These are phyloP conservation scores for Amblyjoppa fuscipennis DNA, from an alignment of 2,888 invertebrate species.

Conservation along the genomic window DNA sequence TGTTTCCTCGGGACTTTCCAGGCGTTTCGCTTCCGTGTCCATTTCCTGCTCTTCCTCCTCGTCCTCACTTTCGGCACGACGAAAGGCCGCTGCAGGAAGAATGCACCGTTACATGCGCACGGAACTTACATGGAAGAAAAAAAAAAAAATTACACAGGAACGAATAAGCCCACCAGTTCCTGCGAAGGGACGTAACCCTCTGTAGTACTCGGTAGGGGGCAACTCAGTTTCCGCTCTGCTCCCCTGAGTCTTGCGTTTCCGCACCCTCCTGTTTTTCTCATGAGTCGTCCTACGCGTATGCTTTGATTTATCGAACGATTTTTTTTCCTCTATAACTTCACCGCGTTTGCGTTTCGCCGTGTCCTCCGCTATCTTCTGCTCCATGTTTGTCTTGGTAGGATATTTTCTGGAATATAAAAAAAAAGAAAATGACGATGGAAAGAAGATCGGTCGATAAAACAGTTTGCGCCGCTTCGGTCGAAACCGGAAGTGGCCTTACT, in stretches of 20 bases:
- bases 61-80: neutral
- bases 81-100: neutral
- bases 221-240: slow-evolving; percentile 48
- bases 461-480: neutral
- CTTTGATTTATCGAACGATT: slow-evolving; percentile 57
- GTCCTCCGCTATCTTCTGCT: slow-evolving; percentile 88
- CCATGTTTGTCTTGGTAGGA: slow-evolving; percentile 91
- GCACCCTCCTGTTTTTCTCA: slow-evolving; percentile 68
- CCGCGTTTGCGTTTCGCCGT: slow-evolving; percentile 91
- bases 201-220: slow-evolving; percentile 71
- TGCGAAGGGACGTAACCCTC: slow-evolving; percentile 85
- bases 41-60: neutral
- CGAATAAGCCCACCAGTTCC: slow-evolving; percentile 84
- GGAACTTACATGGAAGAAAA: neutral
- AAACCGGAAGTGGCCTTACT: slow-evolving; percentile 77
- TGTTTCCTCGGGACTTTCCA: neutral
- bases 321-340: slow-evolving; percentile 88
- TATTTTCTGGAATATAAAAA: slow-evolving; percentile 86
- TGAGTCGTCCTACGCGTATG: slow-evolving; percentile 53
- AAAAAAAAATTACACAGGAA: neutral
- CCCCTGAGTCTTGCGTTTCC: slow-evolving; percentile 62
- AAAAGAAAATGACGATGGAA: slow-evolving; percentile 1
- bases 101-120: neutral
- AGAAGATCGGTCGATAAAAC: neutral
- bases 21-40: slow-evolving; percentile 4